Evolutionary conservation across 2,888 invertebrate species (phyloP).

Genomic region (Agriopis marginaria): DNA sequence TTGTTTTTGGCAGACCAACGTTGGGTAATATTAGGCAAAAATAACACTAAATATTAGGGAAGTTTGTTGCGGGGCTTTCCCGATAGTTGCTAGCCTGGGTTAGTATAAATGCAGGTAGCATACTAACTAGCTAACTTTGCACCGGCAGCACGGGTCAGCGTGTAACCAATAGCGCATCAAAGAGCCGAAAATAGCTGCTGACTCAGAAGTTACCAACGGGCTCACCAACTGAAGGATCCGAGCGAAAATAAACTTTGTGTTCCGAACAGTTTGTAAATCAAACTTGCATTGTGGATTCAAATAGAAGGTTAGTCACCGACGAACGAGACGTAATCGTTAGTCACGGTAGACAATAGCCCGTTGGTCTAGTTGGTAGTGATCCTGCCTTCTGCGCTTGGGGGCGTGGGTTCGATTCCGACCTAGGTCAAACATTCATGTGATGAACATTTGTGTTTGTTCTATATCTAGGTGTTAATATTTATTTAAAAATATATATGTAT

Average conservation of each 20-base stretch:
- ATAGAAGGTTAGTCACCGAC: conserved; percentile 60
- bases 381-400: too few relatives aligned
- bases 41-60: conserved; percentile 6
- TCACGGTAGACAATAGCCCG: conserved; percentile 43
- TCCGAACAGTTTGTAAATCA: conserved; percentile 62
- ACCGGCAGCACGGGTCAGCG: conserved; percentile 29
- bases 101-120: conserved; percentile 25
- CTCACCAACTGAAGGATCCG: conserved; percentile 56
- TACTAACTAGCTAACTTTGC: conserved; percentile 28
- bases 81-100: background rate
- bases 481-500: too few relatives aligned
- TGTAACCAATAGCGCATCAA: conserved; percentile 58
- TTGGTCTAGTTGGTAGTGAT: too few relatives aligned
- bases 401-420: too few relatives aligned
- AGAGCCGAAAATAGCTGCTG: conserved; percentile 73
- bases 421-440: too few relatives aligned
- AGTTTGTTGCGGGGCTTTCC: conserved; percentile 14
- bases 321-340: conserved; percentile 50
- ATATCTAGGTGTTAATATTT: too few relatives aligned
- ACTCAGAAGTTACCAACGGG: conserved; percentile 63
- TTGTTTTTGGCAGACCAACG: too few relatives aligned
- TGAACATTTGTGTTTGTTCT: too few relatives aligned
- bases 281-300: conserved; percentile 58
- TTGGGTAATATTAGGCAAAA: too few relatives aligned
- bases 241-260: conserved; percentile 63